Evolutionary conservation across 2,888 invertebrate species (phyloP).

Genomic region (Xestia xanthographa): DNA sequence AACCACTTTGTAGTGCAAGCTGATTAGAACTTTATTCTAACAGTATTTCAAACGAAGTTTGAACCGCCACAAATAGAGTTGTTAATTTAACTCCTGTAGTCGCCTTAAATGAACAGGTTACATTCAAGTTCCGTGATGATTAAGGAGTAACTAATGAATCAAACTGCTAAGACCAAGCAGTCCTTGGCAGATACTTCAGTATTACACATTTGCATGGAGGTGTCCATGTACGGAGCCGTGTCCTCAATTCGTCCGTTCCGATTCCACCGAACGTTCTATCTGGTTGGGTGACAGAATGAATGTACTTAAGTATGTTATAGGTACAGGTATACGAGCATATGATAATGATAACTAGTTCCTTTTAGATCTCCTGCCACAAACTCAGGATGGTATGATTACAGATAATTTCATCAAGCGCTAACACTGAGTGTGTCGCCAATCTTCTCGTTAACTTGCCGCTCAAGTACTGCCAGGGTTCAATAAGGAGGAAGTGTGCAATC

Average conservation of each 20-base stretch:
- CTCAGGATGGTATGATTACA: conserved; percentile 11
- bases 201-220: neutral
- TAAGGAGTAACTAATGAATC: neutral
- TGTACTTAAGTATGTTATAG: neutral
- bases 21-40: too few species aligned
- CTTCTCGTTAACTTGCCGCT: conserved; percentile 53
- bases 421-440: conserved; percentile 45
- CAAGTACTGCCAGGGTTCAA: conserved; percentile 38
- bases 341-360: neutral
- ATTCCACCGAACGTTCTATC: neutral
- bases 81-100: too few species aligned
- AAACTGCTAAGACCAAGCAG: neutral
- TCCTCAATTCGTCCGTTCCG: neutral
- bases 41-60: too few species aligned
- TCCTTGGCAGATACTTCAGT: neutral
- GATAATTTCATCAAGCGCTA: conserved; percentile 39
- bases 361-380: neutral
- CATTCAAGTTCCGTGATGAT: conserved; percentile 37
- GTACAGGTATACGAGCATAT: too few species aligned
- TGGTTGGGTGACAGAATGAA: neutral
- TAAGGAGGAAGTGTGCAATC: conserved; percentile 47
- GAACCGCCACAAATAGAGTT: too few species aligned
- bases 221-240: neutral
- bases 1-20: too few species aligned
- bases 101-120: conserved; percentile 14